phyloP scores from a whole-genome alignment of 2,888 invertebrate genomes.

The Exephanes ischioxanthus region DNA sequence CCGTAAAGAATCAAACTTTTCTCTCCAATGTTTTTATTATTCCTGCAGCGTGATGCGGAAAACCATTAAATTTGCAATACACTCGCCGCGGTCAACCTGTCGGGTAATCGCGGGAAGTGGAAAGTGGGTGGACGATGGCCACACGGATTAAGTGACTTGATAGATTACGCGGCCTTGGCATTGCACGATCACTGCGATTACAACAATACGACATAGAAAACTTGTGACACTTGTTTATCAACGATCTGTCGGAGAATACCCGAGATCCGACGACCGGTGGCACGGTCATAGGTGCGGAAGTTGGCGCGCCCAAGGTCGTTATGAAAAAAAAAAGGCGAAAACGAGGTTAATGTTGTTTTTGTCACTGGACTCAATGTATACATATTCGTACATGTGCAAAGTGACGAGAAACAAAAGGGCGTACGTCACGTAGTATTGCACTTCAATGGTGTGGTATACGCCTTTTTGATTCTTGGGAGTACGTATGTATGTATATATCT shows the following conservation, averaged over 20 bases:
- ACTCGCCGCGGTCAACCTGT: neutral
- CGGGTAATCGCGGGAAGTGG: neutral
- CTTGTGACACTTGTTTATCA: constrained; percentile 56
- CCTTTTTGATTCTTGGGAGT: too few species aligned
- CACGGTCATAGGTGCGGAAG: constrained; percentile 21
- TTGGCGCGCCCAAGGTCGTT: neutral
- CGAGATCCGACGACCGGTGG: constrained; percentile 48
- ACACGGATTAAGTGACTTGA: constrained; percentile 56
- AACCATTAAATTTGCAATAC: neutral
- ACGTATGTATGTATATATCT: too few species aligned
- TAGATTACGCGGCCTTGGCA: constrained; percentile 63
- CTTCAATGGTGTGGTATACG: too few species aligned
- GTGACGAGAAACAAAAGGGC: too few species aligned
- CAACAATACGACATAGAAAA: constrained; percentile 58
- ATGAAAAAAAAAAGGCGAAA: constrained; percentile 32
- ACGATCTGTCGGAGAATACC: constrained; percentile 17
- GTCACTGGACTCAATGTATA: neutral
- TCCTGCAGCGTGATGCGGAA: neutral
- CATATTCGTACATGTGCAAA: too few species aligned
- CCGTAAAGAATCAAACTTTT: too few species aligned
- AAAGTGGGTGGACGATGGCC: constrained; percentile 27
- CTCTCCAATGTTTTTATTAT: neutral
- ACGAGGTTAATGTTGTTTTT: constrained; percentile 26
- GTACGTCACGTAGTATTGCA: neutral
- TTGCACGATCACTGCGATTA: constrained; percentile 59